phyloP scores from a whole-genome alignment of 2,888 invertebrate genomes.

The Euzophera pinguis region DNA sequence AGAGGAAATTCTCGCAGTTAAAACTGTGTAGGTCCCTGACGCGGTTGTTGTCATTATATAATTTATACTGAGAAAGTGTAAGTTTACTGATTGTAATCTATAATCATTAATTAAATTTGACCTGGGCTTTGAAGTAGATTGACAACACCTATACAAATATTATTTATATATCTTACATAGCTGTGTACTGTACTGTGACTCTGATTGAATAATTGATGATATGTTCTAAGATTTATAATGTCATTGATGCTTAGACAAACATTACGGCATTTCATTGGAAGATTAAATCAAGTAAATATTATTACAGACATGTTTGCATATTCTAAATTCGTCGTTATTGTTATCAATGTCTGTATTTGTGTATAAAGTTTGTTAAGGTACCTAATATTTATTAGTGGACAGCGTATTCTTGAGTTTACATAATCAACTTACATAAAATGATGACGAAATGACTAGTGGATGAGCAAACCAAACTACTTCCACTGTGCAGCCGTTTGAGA shows the following conservation, averaged over 20 bases:
- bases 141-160: no score
- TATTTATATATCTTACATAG: no score
- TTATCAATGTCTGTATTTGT: neutral
- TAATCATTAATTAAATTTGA: neutral
- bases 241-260: no score
- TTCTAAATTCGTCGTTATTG: neutral
- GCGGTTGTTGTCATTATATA: neutral
- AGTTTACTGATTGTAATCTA: neutral
- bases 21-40: slow-evolving; percentile 30
- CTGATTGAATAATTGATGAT: no score
- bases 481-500: slow-evolving; percentile 34
- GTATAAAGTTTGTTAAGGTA: slow-evolving; percentile 12
- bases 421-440: slow-evolving; percentile 64
- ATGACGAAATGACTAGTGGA: slow-evolving; percentile 57
- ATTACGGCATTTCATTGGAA: no score
- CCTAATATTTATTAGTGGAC: slow-evolving; percentile 33
- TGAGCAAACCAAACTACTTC: slow-evolving; percentile 56
- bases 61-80: slow-evolving; percentile 8
- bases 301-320: neutral
- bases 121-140: no score
- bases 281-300: no score
- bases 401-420: slow-evolving; percentile 55
- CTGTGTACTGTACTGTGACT: no score
- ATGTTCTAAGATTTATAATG: no score
- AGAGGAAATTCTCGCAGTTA: slow-evolving; percentile 33